Evolutionary conservation across 2,113 vertebrate species (phyloP).

Genomic region (Corythornis cristatus): DNA sequence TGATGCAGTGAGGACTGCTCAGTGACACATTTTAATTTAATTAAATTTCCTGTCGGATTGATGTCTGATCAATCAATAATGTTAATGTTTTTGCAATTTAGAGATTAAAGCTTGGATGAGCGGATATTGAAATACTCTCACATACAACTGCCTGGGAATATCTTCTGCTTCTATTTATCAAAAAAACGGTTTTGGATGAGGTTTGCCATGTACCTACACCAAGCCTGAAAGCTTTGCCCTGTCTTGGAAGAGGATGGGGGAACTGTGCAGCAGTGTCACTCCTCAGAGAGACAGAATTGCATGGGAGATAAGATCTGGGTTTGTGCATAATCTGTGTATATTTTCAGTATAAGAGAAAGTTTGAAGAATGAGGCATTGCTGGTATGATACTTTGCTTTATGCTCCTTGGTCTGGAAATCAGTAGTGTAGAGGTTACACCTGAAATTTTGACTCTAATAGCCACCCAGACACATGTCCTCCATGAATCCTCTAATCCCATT

Average conservation of each 20-base stretch:
- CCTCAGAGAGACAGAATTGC: neutral
- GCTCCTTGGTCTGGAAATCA: neutral
- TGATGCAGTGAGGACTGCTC: slow-evolving; percentile 72
- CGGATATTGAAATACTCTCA: slow-evolving; percentile 45
- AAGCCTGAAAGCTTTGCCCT: neutral
- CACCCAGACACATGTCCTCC: neutral
- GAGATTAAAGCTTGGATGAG: slow-evolving; percentile 80
- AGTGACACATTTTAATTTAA: slow-evolving; percentile 87
- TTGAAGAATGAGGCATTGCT: neutral
- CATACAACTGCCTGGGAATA: slow-evolving; percentile 21
- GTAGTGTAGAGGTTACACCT: neutral
- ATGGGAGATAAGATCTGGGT: neutral
- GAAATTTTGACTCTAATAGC: neutral
- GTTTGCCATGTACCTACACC: neutral
- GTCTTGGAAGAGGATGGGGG: neutral
- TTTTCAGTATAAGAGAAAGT: neutral
- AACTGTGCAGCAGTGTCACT: neutral
- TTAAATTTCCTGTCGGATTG: slow-evolving; percentile 86
- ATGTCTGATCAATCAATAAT: slow-evolving; percentile 88
- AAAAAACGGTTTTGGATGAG: neutral
- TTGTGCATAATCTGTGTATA: neutral
- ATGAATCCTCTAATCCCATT: rapidly evolving
- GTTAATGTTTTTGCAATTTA: slow-evolving; percentile 88
- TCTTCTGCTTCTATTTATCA: neutral
- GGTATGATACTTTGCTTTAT: neutral